Percentiles rank a stretch among this genome's conserved stretches.
phyloP scores from a whole-genome alignment of 2,113 vertebrate species.

The Patagioenas fasciata region DNA sequence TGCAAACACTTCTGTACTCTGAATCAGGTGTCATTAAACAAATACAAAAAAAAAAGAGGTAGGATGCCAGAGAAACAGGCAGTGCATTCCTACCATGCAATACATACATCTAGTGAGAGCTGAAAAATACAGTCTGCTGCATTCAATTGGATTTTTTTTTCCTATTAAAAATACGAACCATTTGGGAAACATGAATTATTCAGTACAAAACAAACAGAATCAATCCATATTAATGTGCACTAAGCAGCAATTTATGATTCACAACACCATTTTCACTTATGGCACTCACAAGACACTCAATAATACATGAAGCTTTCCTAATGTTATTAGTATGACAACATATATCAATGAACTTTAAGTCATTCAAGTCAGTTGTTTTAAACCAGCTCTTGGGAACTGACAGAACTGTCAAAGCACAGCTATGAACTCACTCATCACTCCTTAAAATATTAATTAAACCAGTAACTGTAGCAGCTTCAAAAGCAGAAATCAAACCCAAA shows the following conservation, averaged over 20 bases:
- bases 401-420: neutral
- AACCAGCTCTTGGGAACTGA: slow-evolving; percentile 11
- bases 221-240: slow-evolving; percentile 13
- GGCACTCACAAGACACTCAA: slow-evolving; percentile 14
- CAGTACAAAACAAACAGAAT: slow-evolving; percentile 23
- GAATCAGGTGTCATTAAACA: neutral
- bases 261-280: slow-evolving; percentile 12
- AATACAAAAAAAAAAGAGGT: neutral
- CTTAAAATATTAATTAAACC: neutral
- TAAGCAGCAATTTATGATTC: slow-evolving; percentile 44
- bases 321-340: neutral
- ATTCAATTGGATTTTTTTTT: neutral
- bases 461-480: neutral
- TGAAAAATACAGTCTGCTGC: neutral
- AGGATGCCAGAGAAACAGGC: neutral
- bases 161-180: slow-evolving; percentile 25
- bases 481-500: neutral
- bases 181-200: slow-evolving; percentile 50
- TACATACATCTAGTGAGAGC: neutral
- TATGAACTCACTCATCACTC: neutral
- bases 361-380: slow-evolving; percentile 1
- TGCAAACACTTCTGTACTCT: neutral
- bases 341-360: slow-evolving; percentile 39
- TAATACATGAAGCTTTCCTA: slow-evolving; percentile 48
- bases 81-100: neutral